Percentiles rank a stretch among this genome's conserved stretches.
Evolutionary conservation across 1,140 invertebrate species (phyloP).

Genomic region (Camponotus vicinus): DNA sequence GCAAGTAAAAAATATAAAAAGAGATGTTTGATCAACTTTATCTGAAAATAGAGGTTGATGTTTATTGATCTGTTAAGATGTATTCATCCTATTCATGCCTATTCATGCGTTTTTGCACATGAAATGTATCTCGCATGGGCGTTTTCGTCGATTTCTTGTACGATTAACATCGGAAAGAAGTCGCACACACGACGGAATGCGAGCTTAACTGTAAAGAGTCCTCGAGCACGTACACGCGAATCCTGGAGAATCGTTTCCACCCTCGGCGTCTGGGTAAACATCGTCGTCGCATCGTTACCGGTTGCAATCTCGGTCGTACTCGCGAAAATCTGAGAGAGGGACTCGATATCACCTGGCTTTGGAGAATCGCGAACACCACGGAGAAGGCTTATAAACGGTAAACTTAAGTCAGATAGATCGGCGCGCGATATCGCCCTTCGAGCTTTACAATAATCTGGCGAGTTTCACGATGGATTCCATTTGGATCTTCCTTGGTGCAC

Average conservation of each 20-base stretch:
- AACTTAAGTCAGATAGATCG: slow-evolving; percentile 61
- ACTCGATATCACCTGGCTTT: slow-evolving; percentile 72
- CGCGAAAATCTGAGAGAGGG: slow-evolving; percentile 69
- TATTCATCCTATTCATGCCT: not conserved
- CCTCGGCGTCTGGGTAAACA: slow-evolving; percentile 77
- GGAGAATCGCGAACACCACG: slow-evolving; percentile 67
- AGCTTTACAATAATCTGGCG: slow-evolving; percentile 22
- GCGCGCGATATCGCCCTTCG: slow-evolving; percentile 52
- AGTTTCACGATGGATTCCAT: slow-evolving; percentile 40
- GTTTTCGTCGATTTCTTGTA: slow-evolving; percentile 4
- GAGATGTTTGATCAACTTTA: not conserved
- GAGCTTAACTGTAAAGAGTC: slow-evolving; percentile 33
- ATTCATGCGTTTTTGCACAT: not conserved
- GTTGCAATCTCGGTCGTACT: slow-evolving; percentile 71
- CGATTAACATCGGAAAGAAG: slow-evolving; percentile 34
- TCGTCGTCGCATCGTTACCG: slow-evolving; percentile 72
- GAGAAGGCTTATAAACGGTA: slow-evolving; percentile 52
- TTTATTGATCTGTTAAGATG: not conserved
- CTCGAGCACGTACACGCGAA: slow-evolving; percentile 61
- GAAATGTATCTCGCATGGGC: not conserved
- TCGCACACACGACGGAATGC: slow-evolving; percentile 2
- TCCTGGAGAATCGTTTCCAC: slow-evolving; percentile 66
- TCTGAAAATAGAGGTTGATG: not conserved
- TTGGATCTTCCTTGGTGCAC: slow-evolving; percentile 21
- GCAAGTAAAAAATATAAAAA: not conserved